These are phyloP conservation scores for Xestobium rufovillosum DNA, from an alignment of 2,888 invertebrate genomes.

Conservation along the genomic window DNA sequence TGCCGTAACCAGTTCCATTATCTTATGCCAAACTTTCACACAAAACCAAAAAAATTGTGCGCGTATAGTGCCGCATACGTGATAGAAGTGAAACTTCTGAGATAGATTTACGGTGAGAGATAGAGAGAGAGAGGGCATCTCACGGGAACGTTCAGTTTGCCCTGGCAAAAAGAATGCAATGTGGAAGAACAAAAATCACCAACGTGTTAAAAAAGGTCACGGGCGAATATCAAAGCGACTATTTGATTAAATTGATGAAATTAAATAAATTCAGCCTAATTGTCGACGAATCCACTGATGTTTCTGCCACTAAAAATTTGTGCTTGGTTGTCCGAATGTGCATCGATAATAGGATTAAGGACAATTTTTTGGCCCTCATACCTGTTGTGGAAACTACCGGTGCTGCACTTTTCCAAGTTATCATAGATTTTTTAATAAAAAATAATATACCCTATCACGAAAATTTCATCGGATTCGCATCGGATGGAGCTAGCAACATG, in stretches of 20 bases:
- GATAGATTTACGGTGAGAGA: too few relatives aligned
- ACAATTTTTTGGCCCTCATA: neutral
- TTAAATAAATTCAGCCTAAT: slow-evolving; percentile 16
- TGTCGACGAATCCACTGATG: slow-evolving; percentile 16
- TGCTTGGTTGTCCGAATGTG: slow-evolving; percentile 12
- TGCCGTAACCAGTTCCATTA: too few relatives aligned
- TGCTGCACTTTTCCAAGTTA: slow-evolving; percentile 6
- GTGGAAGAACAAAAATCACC: slow-evolving; percentile 15
- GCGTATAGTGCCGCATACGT: too few relatives aligned
- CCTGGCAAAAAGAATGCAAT: slow-evolving; percentile 15
- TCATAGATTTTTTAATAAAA: slow-evolving; percentile 11
- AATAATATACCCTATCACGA: slow-evolving; percentile 10
- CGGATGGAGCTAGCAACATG: too few relatives aligned
- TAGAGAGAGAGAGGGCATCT: too few relatives aligned
- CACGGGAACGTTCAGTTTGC: too few relatives aligned
- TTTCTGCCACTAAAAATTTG: slow-evolving; percentile 14
- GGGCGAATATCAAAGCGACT: slow-evolving; percentile 4
- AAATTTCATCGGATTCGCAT: slow-evolving; percentile 10
- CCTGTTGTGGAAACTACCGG: neutral
- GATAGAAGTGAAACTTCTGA: too few relatives aligned
- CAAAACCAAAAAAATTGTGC: too few relatives aligned
- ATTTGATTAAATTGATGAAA: slow-evolving; percentile 10
- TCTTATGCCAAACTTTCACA: too few relatives aligned
- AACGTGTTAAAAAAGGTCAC: slow-evolving; percentile 15
- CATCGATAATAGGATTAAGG: slow-evolving; percentile 6